These are phyloP conservation scores for Ophioderma brevispina DNA, from an alignment of 35 echinoderm and acorn worm genomes.

Conservation along the genomic window DNA sequence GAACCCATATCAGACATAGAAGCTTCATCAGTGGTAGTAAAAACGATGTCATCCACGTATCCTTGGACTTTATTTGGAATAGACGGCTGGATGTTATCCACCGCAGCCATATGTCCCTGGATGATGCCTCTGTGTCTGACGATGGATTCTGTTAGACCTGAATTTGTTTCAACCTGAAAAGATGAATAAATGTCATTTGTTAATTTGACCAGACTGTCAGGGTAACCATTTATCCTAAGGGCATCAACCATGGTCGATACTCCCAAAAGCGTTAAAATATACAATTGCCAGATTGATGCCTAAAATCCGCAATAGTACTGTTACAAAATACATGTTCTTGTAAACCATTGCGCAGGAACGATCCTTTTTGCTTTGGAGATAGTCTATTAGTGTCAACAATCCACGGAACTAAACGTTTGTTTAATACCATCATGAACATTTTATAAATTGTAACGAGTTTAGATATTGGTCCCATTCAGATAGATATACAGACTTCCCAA, in stretches of 20 bases:
- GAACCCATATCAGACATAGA: not conserved
- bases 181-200: not conserved
- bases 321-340: conserved; percentile 7
- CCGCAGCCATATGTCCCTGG: not conserved
- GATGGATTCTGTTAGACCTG: not conserved
- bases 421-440: conserved; percentile 1
- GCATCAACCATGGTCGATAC: not conserved
- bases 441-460: not conserved
- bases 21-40: not conserved
- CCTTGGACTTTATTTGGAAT: not conserved
- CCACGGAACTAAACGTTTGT: not conserved
- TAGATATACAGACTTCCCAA: not conserved
- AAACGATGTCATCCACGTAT: not conserved
- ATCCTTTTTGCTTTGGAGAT: not conserved
- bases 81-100: not conserved
- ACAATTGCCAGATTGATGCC: not conserved
- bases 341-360: not conserved
- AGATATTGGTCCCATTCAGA: not conserved
- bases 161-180: not conserved
- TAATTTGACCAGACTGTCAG: not conserved
- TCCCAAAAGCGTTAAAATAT: not conserved
- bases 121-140: conserved; percentile 5
- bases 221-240: not conserved
- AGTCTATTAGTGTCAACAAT: not conserved
- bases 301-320: not conserved